These are phyloP conservation scores for Theretra japonica DNA, from an alignment of 2,888 invertebrate genomes.

Conservation along the genomic window DNA sequence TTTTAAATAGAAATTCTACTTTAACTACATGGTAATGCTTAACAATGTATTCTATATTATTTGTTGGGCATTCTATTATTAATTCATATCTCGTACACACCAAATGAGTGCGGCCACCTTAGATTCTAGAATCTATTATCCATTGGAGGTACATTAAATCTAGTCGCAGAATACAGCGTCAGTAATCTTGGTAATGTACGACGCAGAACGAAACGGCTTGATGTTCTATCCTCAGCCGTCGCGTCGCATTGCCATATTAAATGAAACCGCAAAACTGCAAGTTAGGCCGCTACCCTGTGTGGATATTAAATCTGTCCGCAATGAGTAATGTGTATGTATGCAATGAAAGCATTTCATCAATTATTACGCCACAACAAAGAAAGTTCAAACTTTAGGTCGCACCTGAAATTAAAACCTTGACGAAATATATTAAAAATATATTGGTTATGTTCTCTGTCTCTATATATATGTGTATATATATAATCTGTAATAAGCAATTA, in stretches of 20 bases:
- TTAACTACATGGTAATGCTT: too few relatives aligned
- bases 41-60: background rate
- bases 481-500: too few relatives aligned
- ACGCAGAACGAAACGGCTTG: background rate
- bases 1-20: too few relatives aligned
- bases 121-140: background rate
- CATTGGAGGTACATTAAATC: background rate
- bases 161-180: background rate
- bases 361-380: conserved; percentile 6
- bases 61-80: background rate
- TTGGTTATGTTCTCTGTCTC: too few relatives aligned
- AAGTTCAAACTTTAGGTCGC: background rate
- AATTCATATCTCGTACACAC: background rate
- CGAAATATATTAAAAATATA: too few relatives aligned
- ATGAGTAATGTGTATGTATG: background rate
- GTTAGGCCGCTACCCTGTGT: conserved; percentile 1
- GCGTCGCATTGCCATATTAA: conserved; percentile 12
- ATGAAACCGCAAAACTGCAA: conserved; percentile 25
- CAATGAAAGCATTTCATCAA: conserved; percentile 1
- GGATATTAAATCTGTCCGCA: background rate
- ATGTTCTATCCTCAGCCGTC: background rate
- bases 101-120: background rate
- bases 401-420: too few relatives aligned
- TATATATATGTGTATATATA: too few relatives aligned
- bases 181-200: conserved; percentile 9